Percentiles rank a stretch among this genome's conserved stretches.
These are phyloP conservation scores for Drosophila leontia DNA, from an alignment of 1,140 invertebrate species.

Conservation along the genomic window DNA sequence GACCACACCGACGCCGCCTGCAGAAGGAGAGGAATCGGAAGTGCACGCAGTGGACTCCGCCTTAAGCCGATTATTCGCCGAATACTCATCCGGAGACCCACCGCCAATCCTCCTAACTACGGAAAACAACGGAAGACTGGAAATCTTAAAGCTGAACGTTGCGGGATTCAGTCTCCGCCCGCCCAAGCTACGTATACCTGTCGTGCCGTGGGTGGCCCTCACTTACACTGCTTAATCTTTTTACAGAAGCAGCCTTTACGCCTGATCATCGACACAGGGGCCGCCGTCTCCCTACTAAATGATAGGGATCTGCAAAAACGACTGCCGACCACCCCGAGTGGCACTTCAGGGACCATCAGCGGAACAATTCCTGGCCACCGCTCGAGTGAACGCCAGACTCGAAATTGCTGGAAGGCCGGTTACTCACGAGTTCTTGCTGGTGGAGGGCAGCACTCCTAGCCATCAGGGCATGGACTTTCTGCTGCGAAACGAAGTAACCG, in stretches of 20 bases:
- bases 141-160: neutral
- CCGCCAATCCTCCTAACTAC: neutral
- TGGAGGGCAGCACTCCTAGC: too few species aligned
- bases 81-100: neutral
- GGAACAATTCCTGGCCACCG: too few species aligned
- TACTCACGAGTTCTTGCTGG: too few species aligned
- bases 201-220: neutral
- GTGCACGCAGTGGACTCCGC: neutral
- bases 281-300: neutral
- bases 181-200: neutral
- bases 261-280: constrained; percentile 1
- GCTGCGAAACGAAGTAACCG: too few species aligned
- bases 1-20: too few species aligned
- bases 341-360: too few species aligned
- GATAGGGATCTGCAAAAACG: too few species aligned
- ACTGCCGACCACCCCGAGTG: too few species aligned
- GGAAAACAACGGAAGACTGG: neutral
- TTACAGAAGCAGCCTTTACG: neutral
- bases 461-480: too few species aligned
- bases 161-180: neutral
- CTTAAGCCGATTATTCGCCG: neutral
- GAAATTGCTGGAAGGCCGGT: too few species aligned
- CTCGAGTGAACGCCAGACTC: too few species aligned
- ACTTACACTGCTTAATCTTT: neutral
- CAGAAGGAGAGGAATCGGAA: neutral